A percentile compares a stretch with the other conserved stretches of the same genome.
phyloP scores from a whole-genome alignment of 2,113 vertebrate genomes.

The Carassius gibelio region DNA sequence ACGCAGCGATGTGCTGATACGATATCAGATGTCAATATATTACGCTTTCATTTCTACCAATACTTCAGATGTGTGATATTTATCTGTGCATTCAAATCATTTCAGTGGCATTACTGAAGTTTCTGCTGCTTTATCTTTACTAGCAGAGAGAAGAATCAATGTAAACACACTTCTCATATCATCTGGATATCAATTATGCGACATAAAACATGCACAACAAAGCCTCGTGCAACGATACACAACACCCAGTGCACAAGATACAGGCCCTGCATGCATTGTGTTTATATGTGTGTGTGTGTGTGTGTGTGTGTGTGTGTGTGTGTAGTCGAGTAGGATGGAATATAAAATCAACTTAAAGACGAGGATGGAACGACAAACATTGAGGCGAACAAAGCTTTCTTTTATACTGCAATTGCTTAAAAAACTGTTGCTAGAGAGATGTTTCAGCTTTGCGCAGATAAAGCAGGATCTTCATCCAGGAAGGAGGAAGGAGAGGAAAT shows the following conservation, averaged over 20 bases:
- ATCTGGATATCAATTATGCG: neutral
- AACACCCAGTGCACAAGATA: slow-evolving; percentile 23
- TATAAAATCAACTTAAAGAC: slow-evolving; percentile 30
- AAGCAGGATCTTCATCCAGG: slow-evolving; percentile 25
- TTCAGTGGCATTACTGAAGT: neutral
- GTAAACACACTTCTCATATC: neutral
- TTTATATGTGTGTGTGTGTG: neutral
- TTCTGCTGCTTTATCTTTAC: neutral
- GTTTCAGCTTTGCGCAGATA: neutral
- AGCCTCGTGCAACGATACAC: neutral
- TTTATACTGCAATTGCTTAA: neutral
- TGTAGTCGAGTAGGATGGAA: slow-evolving; percentile 8
- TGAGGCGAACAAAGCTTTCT: neutral
- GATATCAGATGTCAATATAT: neutral
- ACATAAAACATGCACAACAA: neutral
- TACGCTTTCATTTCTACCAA: neutral
- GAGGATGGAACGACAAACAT: slow-evolving; percentile 18
- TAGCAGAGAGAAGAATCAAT: neutral
- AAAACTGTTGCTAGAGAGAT: neutral
- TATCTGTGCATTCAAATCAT: neutral
- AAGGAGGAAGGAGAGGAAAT: slow-evolving; percentile 27
- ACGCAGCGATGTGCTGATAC: neutral
- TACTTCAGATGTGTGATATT: neutral
- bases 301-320: neutral
- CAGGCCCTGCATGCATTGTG: neutral